These are phyloP conservation scores for Limnodromus scolopaceus DNA, from an alignment of 2,797 vertebrate genomes.

Conservation along the genomic window DNA sequence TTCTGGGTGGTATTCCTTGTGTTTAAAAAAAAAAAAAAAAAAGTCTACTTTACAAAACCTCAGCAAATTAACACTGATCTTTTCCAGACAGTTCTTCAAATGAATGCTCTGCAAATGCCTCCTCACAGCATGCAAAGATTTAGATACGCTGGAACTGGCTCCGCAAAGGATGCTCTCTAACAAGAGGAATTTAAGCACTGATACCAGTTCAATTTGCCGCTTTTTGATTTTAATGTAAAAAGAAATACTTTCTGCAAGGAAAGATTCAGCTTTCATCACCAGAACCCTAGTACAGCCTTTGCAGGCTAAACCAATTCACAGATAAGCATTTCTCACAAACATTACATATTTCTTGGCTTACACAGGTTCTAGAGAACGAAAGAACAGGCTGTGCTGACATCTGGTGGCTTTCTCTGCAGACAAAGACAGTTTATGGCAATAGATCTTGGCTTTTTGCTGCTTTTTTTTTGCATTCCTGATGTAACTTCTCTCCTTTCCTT, in stretches of 20 bases:
- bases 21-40: not conserved
- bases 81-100: slow-evolving; percentile 47
- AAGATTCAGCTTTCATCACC: slow-evolving; percentile 4
- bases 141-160: not conserved
- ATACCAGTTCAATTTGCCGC: slow-evolving; percentile 45
- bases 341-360: not conserved
- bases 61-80: slow-evolving; percentile 47
- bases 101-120: slow-evolving; percentile 33
- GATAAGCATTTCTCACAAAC: not conserved
- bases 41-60: slow-evolving; percentile 29
- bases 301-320: not conserved
- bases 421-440: not conserved
- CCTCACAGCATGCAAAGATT: not conserved
- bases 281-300: not conserved
- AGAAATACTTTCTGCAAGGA: slow-evolving; percentile 12
- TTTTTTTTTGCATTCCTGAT: not conserved
- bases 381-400: slow-evolving; percentile 77
- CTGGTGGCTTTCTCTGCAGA: slow-evolving; percentile 65
- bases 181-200: slow-evolving; percentile 17
- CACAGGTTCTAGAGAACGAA: not conserved
- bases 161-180: not conserved
- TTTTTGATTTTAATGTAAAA: slow-evolving; percentile 40
- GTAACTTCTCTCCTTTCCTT: not conserved
- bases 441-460: not conserved
- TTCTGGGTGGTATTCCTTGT: not conserved